phyloP scores from a whole-genome alignment of 2,113 vertebrate genomes.

The Egretta garzetta region DNA sequence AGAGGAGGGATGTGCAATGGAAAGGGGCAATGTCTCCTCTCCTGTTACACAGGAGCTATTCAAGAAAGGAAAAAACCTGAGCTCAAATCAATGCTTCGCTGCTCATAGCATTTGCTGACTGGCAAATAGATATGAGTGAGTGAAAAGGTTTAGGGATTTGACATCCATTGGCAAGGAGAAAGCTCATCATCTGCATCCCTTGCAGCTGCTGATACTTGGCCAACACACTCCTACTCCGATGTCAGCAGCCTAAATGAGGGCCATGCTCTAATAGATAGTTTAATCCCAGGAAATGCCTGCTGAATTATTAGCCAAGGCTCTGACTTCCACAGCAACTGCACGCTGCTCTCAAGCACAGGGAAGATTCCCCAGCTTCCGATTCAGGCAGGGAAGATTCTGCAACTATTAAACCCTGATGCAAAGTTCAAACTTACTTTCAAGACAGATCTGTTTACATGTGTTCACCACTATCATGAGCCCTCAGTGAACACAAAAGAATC shows the following conservation, averaged over 20 bases:
- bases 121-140: background rate
- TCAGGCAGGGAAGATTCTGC: background rate
- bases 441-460: background rate
- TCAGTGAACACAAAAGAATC: background rate
- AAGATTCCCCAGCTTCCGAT: background rate
- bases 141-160: background rate
- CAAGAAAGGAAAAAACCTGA: background rate
- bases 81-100: background rate
- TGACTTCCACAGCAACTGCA: background rate
- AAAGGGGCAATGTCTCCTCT: background rate
- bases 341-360: background rate
- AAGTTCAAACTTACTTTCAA: background rate
- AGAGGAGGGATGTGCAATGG: background rate
- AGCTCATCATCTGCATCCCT: background rate
- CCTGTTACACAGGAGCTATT: background rate
- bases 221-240: slow-evolving; percentile 21
- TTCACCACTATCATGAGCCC: background rate
- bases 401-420: background rate
- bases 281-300: slow-evolving; percentile 57
- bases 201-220: slow-evolving; percentile 4
- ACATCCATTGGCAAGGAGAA: background rate
- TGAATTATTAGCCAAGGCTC: background rate
- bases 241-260: slow-evolving; percentile 25
- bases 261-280: background rate
- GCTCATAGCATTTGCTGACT: background rate